Base-by-base conservation (phyloP, 2,113 vertebrate species). In the Toxotes chatareus region DNA sequence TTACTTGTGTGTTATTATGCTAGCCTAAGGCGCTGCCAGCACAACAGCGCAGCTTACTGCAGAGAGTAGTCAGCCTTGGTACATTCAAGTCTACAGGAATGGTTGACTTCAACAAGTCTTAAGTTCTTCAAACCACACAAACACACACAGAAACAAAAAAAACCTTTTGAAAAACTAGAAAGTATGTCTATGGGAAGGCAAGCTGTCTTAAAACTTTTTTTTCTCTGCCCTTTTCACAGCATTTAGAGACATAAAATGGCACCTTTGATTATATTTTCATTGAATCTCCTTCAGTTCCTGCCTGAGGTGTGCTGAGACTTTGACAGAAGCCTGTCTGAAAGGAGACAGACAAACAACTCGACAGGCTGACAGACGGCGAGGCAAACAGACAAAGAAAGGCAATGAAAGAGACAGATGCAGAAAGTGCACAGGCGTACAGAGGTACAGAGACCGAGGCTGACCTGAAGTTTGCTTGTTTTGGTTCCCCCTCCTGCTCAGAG, bases 381-480 rank as follows among this genome's bases (percentile, higher is more conserved):
- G 49, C 51, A 85, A 73, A 77, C 59, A 85, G 31, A 79, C n/a
- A 69, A 46, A 64, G 55, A 81, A 53, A 78, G 47, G 61, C 6
- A 71, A 19, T 47, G n/a, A 84, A 16, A 62, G 23, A 55, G 10
- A 83, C 51, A 51, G 72, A 65, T 42, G 13, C 73, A 78, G 57
- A 69, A 21, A 27, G 51, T n/a, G 80, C 57, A 67, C 5, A 0
- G 3, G 27, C 38, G 42, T 7, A 13, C 55, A 16, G 66, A 12
- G 36, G 51, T 23, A 21, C 31, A 71, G 42, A 85, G 42, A 80
- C 19, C 17, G 9, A 74, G 7, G 77, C 84, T 86, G 94, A 99
- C 98, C 96, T 97, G 23, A 96, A 97, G 46, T 77, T 92, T 11
- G 80, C 92, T 46, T 82, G 76, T 91, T 95, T 96, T 56, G 67